A percentile compares a stretch with the other conserved stretches of the same genome.
Evolutionary conservation across 2,113 vertebrate species (phyloP).

Genomic region (Protomyctophum bolini): DNA sequence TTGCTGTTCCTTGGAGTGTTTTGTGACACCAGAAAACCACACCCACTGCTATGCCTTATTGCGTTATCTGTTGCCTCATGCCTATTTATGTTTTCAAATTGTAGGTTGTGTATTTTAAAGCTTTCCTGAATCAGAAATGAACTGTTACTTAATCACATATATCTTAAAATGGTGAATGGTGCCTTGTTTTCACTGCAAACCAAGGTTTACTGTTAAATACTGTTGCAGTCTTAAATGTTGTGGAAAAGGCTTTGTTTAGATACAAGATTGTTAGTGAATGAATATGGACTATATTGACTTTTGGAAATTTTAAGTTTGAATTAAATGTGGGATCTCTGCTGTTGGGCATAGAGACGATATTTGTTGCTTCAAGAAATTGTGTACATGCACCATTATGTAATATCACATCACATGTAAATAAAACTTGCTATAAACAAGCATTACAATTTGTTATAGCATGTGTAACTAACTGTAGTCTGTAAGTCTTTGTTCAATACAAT

Average conservation of each 20-base stretch:
- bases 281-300: slow-evolving; percentile 36
- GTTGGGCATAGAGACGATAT: slow-evolving; percentile 23
- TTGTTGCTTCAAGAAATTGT: slow-evolving; percentile 38
- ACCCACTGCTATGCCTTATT: too few species aligned
- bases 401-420: slow-evolving; percentile 61
- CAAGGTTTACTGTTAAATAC: slow-evolving; percentile 24
- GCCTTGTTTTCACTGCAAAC: slow-evolving; percentile 58
- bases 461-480: too few species aligned
- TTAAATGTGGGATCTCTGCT: slow-evolving; percentile 9
- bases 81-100: slow-evolving; percentile 18
- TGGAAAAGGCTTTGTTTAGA: slow-evolving; percentile 30
- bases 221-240: slow-evolving; percentile 26
- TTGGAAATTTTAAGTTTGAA: slow-evolving; percentile 19
- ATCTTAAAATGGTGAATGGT: slow-evolving; percentile 44
- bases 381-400: slow-evolving; percentile 34
- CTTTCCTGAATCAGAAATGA: slow-evolving; percentile 20
- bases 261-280: slow-evolving; percentile 27
- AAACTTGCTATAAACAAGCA: slow-evolving; percentile 35
- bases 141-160: slow-evolving; percentile 16
- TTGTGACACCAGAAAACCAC: too few species aligned
- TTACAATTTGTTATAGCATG: too few species aligned
- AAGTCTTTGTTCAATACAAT: not conserved
- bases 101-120: slow-evolving; percentile 8
- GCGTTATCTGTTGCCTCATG: not conserved
- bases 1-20: too few species aligned